Base-by-base conservation (phyloP, 2,888 invertebrate species). In the Eudasyphora cyanicolor region DNA sequence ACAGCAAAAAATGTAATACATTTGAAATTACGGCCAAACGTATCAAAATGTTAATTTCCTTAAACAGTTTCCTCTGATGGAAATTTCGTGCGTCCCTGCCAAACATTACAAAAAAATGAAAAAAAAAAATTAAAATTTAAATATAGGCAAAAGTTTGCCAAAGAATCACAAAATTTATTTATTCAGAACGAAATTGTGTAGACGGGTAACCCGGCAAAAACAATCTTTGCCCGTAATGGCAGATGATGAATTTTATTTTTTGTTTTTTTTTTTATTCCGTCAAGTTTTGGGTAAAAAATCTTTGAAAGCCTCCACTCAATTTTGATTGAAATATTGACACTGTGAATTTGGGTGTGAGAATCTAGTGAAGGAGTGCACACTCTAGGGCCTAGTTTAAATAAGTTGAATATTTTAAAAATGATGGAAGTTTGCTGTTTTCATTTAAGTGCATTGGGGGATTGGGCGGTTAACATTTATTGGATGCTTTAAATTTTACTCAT, bases 21-120 rank as follows among this genome's bases (percentile, higher is more conserved):
- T 38, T 64, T 38, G 21, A 64, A n/a, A 67, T 42, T 67, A 42
- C 35, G 10, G 21, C 12, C 38, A 67, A 42, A 38, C 67, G 38
- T 38, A 67, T 67, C 12, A 67, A 67, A 67, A 67, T 67, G 67
- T 42, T 67, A 67, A 67, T 67, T 67, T 67, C 67, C 67, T 67
- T 67, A 42, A 67, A 67, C 24, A 42, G 24, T 67, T 67, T 35
- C 64, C 35, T 19, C 35, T 64, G 64, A 38, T 64, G 35, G 64
- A 35, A n/a, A 64, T 64, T 64, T 19, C 64, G 64, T 64, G 64
- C 64, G 17, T n/a, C n/a, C n/a, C 64, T 19, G 14, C 45, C n/a
- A 45, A 14, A 14, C n/a, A n/a, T n/a, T 14, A n/a, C n/a, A 45
- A 12, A 60, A 60, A 29, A n/a, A n/a, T n/a, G n/a, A n/a, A n/a